Evolutionary conservation across 1,140 invertebrate species (phyloP), one percentile per base, ranked within the genome.

Genomic region (Lordiphosa clarofinis): DNA sequence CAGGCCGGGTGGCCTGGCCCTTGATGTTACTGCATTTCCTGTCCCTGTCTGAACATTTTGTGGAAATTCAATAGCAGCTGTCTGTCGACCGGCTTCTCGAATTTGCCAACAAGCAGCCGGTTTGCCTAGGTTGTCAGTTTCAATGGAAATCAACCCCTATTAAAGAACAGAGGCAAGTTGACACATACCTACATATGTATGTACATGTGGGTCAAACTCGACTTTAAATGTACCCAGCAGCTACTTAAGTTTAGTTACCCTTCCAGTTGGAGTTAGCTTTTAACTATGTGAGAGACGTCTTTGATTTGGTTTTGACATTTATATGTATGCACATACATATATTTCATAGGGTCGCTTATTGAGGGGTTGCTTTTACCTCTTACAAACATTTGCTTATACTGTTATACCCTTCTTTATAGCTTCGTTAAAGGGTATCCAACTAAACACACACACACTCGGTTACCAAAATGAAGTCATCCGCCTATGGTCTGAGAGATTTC

Each of bases 41-140:
- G 72, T 42, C 31, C 38, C 10, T n/a, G 54, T 43, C 54, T 39
- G 35, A 15, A 36, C 13, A 36, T 40, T 73, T 65, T 70, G 42
- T 72, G 53, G 46, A 68, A 81, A 72, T 50, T 72, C 44, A 44
- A 71, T 75, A 81, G 36, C 50, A 64, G 54, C 52, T 67, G 75
- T 38, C 65, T 62, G 24, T 21, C 38, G 43, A 57, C 40, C 56
- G 73, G 56, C 35, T 73, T 59, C 58, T 69, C 40, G 56, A 79
- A 65, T 57, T 47, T 63, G 21, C 66, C n/a, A 66, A 60, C 53
- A 63, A 36, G 43, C 47, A 72, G 61, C 67, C 58, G 67, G 78
- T 71, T 81, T 72, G 50, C 76, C 76, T 73, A 81, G 76, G 78
- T 46, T 61, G 58, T 68, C 4, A 46, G 61, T 68, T 57, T 46